phyloP scores from a whole-genome alignment of 2,888 invertebrate genomes.

The Meliscaeva auricollis region DNA sequence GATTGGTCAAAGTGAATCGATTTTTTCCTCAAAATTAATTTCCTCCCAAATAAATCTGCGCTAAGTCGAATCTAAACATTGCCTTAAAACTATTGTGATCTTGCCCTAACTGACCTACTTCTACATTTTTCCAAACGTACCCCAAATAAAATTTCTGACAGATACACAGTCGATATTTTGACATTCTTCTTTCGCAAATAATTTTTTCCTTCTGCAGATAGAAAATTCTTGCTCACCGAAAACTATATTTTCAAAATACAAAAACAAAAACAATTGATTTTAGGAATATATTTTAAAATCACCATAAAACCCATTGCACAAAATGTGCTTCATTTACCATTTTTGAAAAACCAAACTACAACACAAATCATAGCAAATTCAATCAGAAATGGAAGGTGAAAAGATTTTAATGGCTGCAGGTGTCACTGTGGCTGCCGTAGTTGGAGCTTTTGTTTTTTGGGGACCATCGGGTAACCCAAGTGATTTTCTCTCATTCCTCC shows the following conservation, averaged over 20 bases:
- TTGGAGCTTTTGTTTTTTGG: constrained; percentile 94
- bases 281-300: constrained; percentile 1
- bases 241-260: constrained; percentile 43
- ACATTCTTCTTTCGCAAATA: constrained; percentile 44
- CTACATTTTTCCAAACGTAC: constrained; percentile 34
- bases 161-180: constrained; percentile 60
- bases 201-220: constrained; percentile 45
- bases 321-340: constrained; percentile 52
- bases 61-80: no score
- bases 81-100: constrained; percentile 24
- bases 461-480: constrained; percentile 84
- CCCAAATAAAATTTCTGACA: constrained; percentile 53
- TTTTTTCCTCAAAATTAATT: no score
- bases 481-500: constrained; percentile 31
- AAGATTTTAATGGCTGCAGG: constrained; percentile 91
- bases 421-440: constrained; percentile 91
- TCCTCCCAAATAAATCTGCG: no score
- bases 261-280: constrained; percentile 50
- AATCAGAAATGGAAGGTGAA: constrained; percentile 86
- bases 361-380: constrained; percentile 31
- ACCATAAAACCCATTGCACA: constrained; percentile 32
- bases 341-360: constrained; percentile 10
- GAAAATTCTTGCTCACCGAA: constrained; percentile 46
- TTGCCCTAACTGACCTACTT: constrained; percentile 16
- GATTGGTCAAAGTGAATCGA: no score